Evolutionary conservation across 2,888 invertebrate species (phyloP), one percentile per base, ranked within the genome.

Genomic region (Drosophila robusta): DNA sequence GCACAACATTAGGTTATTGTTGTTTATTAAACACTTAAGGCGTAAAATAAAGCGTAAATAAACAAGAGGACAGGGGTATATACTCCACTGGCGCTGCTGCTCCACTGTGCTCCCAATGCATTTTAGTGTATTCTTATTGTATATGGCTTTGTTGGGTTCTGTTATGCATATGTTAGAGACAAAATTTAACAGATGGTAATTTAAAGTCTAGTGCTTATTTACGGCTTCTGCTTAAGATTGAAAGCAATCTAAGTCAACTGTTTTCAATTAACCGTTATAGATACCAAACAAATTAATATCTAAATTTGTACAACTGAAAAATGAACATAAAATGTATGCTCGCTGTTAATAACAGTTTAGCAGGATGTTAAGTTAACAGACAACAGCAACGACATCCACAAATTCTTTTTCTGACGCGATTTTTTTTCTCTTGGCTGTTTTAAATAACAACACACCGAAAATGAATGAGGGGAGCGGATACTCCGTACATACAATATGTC

Each of bases 401-500:
- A 44, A 52, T 36, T 65, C 42, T 51, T 51, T 66, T 54, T 76
- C 74, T 56, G 68, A 60, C 62, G 63, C 74, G 62, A 56, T 52
- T 14, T 75, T 38, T 50, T 62, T 61, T 60, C 46, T 45, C 26
- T 38, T 14, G 16, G 7, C 14, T 57, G 36, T 29, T 18, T 46
- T 16, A 52, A 44, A 38, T 36, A 29, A 42, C 14, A 44, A 41
- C 18, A 66, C 24, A 42, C 34, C 22, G 16, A 71, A 80, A 71
- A 87, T 91, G 77, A 69, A 72, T 36, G 72, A 57, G 41, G 46
- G 65, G 39, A 73, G 72, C 63, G 64, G 49, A 29, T 77, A 67
- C 70, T 75, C 80, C 76, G 77, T 90, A 45, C 72, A 90, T 50
- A 80, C 91, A 51, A 80, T 90, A 68, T 91, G 91, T 61, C 92